Percentiles rank a stretch among this genome's conserved stretches.
These are phyloP conservation scores for Neoarius graeffei DNA, from an alignment of 2,113 vertebrate species.

Conservation along the genomic window DNA sequence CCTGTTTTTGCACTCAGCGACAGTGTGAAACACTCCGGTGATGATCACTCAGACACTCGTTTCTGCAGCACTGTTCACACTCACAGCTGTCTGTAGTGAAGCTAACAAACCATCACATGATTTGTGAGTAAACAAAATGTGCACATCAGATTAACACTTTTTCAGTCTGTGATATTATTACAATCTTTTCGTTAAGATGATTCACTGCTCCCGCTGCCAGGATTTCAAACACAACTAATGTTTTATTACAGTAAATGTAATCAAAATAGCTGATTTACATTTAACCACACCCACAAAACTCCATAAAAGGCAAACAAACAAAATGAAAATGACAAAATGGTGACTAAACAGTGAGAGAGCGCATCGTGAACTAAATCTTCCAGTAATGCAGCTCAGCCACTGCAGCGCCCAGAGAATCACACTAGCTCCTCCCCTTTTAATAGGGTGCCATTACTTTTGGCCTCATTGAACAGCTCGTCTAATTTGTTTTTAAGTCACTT, in stretches of 20 bases:
- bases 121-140: neutral
- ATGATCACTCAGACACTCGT: neutral
- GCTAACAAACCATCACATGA: neutral
- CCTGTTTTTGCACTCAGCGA: neutral
- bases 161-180: neutral
- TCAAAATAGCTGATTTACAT: too few species aligned
- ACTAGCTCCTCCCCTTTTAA: neutral
- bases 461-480: neutral
- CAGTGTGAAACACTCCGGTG: neutral
- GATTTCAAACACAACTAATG: too few species aligned
- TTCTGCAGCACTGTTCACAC: neutral
- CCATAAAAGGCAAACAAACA: too few species aligned
- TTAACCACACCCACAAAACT: too few species aligned
- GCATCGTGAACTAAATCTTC: too few species aligned
- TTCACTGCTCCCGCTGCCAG: too few species aligned
- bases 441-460: neutral
- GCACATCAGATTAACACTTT: neutral
- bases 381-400: too few species aligned
- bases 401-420: too few species aligned
- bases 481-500: too few species aligned
- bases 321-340: too few species aligned
- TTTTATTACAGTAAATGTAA: too few species aligned
- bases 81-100: neutral
- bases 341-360: too few species aligned
- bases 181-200: neutral